These are phyloP conservation scores for Clarias magur DNA, from an alignment of 2,113 vertebrate species.

Conservation along the genomic window DNA sequence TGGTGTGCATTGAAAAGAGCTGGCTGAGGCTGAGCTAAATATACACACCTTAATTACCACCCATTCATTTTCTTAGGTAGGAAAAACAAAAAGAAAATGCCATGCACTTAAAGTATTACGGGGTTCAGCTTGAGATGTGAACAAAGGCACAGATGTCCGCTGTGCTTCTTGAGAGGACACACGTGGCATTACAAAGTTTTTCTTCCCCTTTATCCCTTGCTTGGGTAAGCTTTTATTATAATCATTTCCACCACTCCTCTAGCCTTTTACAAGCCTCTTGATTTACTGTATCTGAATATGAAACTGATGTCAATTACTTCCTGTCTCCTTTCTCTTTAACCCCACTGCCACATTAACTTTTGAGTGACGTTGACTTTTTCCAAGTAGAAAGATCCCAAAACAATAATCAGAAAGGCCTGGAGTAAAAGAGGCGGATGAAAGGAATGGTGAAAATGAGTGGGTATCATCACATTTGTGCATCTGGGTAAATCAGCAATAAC, in stretches of 20 bases:
- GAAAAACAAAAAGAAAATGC: conserved; percentile 52
- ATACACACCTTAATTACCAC: conserved; percentile 56
- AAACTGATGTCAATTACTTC: conserved; percentile 25
- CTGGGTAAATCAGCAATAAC: conserved; percentile 1
- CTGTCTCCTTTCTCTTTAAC: conserved; percentile 38
- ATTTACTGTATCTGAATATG: conserved; percentile 27
- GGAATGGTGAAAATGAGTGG: conserved; percentile 20
- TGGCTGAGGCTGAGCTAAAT: conserved; percentile 27
- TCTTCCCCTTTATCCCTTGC: background rate
- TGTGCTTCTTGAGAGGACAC: no score
- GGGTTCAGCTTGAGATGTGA: no score
- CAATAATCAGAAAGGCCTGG: conserved; percentile 43
- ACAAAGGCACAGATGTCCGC: no score
- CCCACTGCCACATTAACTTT: background rate
- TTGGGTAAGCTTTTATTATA: conserved; percentile 49
- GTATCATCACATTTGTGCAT: background rate
- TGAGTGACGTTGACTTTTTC: conserved; percentile 10
- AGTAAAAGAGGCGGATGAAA: conserved; percentile 44
- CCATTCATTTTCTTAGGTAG: conserved; percentile 28
- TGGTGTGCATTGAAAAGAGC: background rate
- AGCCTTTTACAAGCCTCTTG: conserved; percentile 48
- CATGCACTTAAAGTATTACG: conserved; percentile 16
- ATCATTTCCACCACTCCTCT: conserved; percentile 45
- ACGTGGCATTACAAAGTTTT: background rate
- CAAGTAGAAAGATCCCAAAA: conserved; percentile 47